phyloP scores from a whole-genome alignment of 2,113 vertebrate genomes.

The Hyla sarda region DNA sequence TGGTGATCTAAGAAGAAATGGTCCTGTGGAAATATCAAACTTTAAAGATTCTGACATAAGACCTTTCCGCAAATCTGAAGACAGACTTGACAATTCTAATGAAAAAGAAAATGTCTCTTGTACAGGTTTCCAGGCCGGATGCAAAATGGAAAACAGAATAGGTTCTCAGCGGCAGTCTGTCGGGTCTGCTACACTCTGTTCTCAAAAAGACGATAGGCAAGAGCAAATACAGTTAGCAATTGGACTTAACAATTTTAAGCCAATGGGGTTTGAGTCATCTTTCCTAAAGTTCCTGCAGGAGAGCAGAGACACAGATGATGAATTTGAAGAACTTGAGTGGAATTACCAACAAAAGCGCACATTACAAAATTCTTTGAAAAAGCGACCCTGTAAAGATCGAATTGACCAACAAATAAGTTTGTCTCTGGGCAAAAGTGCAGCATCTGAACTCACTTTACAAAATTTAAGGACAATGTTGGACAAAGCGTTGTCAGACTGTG shows the following conservation, averaged over 20 bases:
- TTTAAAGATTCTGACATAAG: slow-evolving; percentile 57
- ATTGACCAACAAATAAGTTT: slow-evolving; percentile 73
- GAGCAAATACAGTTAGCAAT: slow-evolving; percentile 74
- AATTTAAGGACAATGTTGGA: slow-evolving; percentile 93
- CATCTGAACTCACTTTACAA: slow-evolving; percentile 82
- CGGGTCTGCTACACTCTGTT: slow-evolving; percentile 65
- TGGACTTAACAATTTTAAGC: slow-evolving; percentile 89
- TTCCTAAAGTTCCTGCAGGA: slow-evolving; percentile 97
- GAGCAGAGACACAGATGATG: slow-evolving; percentile 80
- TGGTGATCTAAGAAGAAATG: slow-evolving; percentile 56
- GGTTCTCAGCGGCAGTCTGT: slow-evolving; percentile 66
- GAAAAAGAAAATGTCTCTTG: slow-evolving; percentile 71
- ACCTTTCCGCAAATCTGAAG: slow-evolving; percentile 66
- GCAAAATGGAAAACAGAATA: slow-evolving; percentile 81
- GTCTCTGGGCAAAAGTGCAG: slow-evolving; percentile 71
- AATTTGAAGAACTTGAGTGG: slow-evolving; percentile 63
- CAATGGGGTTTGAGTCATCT: slow-evolving; percentile 93
- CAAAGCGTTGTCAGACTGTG: slow-evolving; percentile 92
- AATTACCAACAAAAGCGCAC: slow-evolving; percentile 69
- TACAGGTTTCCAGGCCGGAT: slow-evolving; percentile 75
- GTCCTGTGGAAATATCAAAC: slow-evolving; percentile 66
- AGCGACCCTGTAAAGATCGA: slow-evolving; percentile 67
- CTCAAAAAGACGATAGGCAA: slow-evolving; percentile 68
- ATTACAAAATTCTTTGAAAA: slow-evolving; percentile 62
- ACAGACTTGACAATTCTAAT: slow-evolving; percentile 66